These are phyloP conservation scores for Ochropleura plecta DNA, from an alignment of 2,888 invertebrate species.

Conservation along the genomic window DNA sequence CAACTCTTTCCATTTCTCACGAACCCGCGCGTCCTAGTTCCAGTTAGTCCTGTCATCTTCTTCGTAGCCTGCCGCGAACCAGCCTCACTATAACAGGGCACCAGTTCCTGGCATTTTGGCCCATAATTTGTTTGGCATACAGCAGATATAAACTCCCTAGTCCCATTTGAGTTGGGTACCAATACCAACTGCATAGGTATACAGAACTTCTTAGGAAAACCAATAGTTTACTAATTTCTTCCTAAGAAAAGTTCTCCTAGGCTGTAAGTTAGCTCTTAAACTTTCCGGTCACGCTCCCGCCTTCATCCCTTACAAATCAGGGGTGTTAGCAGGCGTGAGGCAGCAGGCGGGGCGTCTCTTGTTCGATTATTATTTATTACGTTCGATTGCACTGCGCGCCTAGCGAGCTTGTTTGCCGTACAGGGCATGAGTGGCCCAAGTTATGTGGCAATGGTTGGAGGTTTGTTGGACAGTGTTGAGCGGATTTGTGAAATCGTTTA, in stretches of 20 bases:
- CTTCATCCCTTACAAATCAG: neutral
- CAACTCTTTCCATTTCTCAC: too few species aligned
- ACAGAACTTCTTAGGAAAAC: too few species aligned
- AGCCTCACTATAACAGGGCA: too few species aligned
- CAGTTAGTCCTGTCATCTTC: too few species aligned
- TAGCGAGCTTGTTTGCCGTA: constrained; percentile 62
- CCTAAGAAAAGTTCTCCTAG: neutral
- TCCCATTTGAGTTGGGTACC: too few species aligned
- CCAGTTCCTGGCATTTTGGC: too few species aligned
- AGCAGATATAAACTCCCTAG: too few species aligned
- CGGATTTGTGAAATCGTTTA: neutral
- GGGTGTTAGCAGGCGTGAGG: constrained; percentile 38
- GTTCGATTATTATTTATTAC: constrained; percentile 70
- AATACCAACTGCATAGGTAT: too few species aligned
- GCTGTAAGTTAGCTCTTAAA: constrained; percentile 11
- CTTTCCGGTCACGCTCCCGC: constrained; percentile 30
- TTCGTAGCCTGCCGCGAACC: too few species aligned
- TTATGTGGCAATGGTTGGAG: constrained; percentile 34
- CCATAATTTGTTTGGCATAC: too few species aligned
- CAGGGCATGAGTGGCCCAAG: constrained; percentile 50
- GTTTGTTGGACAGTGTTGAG: constrained; percentile 3
- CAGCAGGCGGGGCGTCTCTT: constrained; percentile 55
- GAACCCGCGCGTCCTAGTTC: too few species aligned
- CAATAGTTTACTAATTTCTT: neutral
- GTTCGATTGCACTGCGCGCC: constrained; percentile 68